Base-by-base conservation (phyloP, 2,888 invertebrate genomes). In the Heteromyza rotundicornis region DNA sequence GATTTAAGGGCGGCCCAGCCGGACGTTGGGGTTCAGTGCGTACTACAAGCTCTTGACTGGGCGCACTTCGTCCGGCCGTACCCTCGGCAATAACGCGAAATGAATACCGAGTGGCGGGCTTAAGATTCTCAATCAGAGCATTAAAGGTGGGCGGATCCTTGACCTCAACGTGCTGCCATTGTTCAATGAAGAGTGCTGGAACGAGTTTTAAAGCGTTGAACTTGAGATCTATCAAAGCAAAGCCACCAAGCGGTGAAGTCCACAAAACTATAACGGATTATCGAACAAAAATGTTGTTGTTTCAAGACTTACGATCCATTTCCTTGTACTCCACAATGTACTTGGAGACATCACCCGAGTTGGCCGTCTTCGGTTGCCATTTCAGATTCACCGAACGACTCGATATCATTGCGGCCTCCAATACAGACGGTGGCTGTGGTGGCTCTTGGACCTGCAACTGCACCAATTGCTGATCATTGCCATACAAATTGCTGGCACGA, bases 371-470 rank as follows among this genome's bases (percentile, higher is more conserved):
- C 68, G 88, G 89, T 69, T 89, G 88, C 92, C 92, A 93, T 71
- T 90, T 89, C n/a, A 93, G 82, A 73, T 89, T 89, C 14, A 91
- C 89, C 12, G 89, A 88, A 50, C 91, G 86, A 76, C 92, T 92
- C 54, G 88, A 88, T 2, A 89, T 86, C 85, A 89, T 88, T 8
- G 89, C 87, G 14, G 91, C 87, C 79, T 89, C 89, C 53, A 92
- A 76, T 60, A 88, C 87, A 57, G 86, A 86, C 10, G 92, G 90
- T 56, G 89, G 86, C 69, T 89, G 87, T 3, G 92, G 90, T 1
- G 90, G 90, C 78, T 92, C 92, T 83, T 90, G 90, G 1, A 92
- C 91, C 67, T 89, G 86, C 40, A 92, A 83, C 71, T 90, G 89
- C 22, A 91, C 89, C 66, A 89, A 80, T 71, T 90, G 90, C 78